Conservation (phyloP, 2,888 invertebrate genomes). For the Mesorhabditis belari region DNA sequence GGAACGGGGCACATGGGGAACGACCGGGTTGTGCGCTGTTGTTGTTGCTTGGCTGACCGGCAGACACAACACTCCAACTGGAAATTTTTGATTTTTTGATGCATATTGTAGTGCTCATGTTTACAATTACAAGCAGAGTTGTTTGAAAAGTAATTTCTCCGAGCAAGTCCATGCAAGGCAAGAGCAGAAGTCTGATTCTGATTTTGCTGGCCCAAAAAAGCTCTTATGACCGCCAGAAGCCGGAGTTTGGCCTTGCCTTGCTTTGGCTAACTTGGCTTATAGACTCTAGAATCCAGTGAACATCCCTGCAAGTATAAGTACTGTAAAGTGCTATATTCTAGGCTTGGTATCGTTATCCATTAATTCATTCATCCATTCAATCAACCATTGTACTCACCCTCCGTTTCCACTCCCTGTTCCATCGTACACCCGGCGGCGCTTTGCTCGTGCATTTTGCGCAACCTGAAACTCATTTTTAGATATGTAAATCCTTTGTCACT, state of each 20-base stretch:
- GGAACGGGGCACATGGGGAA: neutral
- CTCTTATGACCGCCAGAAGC: no score
- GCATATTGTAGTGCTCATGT: neutral
- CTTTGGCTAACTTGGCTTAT: no score
- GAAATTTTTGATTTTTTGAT: constrained; percentile 8
- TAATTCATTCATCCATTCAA: constrained; percentile 11
- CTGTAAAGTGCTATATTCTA: neutral
- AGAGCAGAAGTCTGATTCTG: no score
- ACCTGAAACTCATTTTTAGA: constrained; percentile 11
- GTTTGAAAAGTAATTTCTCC: no score
- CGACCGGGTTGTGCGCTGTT: neutral
- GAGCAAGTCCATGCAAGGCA: neutral
- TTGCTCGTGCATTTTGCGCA: constrained; percentile 37
- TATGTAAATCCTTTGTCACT: constrained; percentile 2
- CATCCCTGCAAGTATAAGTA: no score
- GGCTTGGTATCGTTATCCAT: neutral
- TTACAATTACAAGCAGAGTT: neutral
- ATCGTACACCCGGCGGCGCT: constrained; percentile 16
- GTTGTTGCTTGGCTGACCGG: neutral
- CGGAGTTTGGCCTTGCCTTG: no score
- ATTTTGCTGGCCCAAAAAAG: no score
- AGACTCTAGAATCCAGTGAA: no score
- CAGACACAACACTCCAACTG: neutral
- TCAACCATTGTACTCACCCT: constrained; percentile 11
- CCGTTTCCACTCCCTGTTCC: constrained; percentile 7